Base-by-base conservation (phyloP, 2,113 vertebrate species). In the Nothobranchius furzeri region DNA sequence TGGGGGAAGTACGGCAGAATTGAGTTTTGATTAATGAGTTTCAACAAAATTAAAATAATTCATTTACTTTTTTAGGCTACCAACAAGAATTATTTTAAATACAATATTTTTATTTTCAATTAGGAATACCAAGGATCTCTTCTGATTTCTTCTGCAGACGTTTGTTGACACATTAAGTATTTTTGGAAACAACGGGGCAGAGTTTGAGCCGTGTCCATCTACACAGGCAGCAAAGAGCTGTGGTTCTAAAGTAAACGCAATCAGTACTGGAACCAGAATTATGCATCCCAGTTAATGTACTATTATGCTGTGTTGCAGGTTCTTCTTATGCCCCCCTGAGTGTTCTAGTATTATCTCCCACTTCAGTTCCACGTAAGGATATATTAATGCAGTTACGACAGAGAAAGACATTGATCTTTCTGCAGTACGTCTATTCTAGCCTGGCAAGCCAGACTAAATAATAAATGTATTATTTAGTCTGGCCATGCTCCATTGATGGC, bases 301-400 rank as follows among this genome's bases (percentile, higher is more conserved):
- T 63, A 40, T 15, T 40, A 45, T 15, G 12, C 47, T 15, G 14
- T 47, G 25, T 48, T 11, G 58, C 7, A 43, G 37, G 37, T 40
- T 40, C 17, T 58, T 58, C 56, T 12, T 17, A 42, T 20, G 11
- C n/a, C 3, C 36, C 17, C 52, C 13, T 40, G 37, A 14, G 15
- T 64, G 30, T 37, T 58, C 12, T 59, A 51, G 20, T 15, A 45
- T 61, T 40, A 24, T 49, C 51, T 61, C 55, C 17, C 45, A 51
- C 15, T 54, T 67, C 20, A 14, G 57, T 12, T 36, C n/a, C 5
- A 49, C 48, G 45, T 45, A 12, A 24, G 4, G 2, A n/a, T 12
- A 13, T 9, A 13, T 2, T 24, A 12, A 14, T 20, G 15, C 9
- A 20, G 54, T 54, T 13, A 9, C 12, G 10, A 45, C 12, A 60